Percentiles rank a stretch among this genome's conserved stretches.
phyloP scores from a whole-genome alignment of 1,140 invertebrate species.

The Papilio xuthus region DNA sequence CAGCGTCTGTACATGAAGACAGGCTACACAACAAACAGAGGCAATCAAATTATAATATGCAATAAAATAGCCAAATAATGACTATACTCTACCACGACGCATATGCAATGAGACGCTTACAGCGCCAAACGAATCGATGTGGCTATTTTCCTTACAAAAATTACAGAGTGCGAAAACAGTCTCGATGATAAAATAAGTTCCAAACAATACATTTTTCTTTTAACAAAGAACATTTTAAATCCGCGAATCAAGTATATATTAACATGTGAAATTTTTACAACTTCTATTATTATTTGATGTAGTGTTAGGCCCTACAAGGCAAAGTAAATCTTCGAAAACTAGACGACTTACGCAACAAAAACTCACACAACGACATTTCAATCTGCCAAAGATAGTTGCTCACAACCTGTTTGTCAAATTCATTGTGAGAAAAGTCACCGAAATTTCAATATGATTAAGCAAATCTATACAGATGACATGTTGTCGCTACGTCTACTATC shows the following conservation, averaged over 20 bases:
- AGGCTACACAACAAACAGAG: slow-evolving; percentile 49
- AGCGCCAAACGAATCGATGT: slow-evolving; percentile 28
- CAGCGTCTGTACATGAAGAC: slow-evolving; percentile 46
- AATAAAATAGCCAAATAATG: slow-evolving; percentile 58
- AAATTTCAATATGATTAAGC: no score
- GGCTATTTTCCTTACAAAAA: not conserved
- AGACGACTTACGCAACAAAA: no score
- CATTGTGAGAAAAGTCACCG: no score
- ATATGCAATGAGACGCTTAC: not conserved
- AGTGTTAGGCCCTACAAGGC: no score
- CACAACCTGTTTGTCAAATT: no score
- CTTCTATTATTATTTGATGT: not conserved
- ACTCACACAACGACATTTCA: no score
- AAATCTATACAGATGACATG: no score
- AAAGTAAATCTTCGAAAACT: no score
- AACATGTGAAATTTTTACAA: not conserved
- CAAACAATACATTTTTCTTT: not conserved
- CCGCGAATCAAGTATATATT: not conserved
- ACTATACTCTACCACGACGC: slow-evolving; percentile 42
- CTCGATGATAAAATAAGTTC: not conserved
- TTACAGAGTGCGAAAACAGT: not conserved
- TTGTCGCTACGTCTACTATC: no score
- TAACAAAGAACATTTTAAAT: no score
- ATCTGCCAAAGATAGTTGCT: no score
- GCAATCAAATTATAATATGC: slow-evolving; percentile 51